phyloP scores from a whole-genome alignment of 2,797 vertebrate species.

The Chaenodraco wilsoni region DNA sequence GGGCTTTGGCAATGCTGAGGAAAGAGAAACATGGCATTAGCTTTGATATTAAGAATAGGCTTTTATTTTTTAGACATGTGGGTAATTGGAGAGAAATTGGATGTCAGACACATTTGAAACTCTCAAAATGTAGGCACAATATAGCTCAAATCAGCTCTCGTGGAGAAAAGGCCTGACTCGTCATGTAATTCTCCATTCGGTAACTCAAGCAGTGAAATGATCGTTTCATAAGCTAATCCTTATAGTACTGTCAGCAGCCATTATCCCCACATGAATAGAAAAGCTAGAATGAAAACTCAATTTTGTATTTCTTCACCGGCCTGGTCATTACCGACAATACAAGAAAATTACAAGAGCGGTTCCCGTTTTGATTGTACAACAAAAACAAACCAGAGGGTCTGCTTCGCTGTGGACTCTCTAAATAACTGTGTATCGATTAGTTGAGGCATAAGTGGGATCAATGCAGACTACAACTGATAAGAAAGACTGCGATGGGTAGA shows the following conservation, averaged over 20 bases:
- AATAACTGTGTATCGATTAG: conserved; percentile 76
- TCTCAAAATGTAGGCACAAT: conserved; percentile 21
- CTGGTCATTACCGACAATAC: conserved; percentile 49
- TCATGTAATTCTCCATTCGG: conserved; percentile 36
- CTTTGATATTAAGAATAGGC: conserved; percentile 18
- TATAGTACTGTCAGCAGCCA: conserved; percentile 37
- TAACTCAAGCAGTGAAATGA: conserved; percentile 34
- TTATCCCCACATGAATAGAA: conserved; percentile 51
- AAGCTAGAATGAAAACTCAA: conserved; percentile 44
- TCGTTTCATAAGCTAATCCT: conserved; percentile 51
- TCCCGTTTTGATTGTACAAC: conserved; percentile 44
- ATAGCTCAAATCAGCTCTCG: conserved; percentile 23
- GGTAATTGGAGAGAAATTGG: conserved; percentile 32
- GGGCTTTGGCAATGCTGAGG: conserved; percentile 92
- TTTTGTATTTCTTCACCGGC: conserved; percentile 45
- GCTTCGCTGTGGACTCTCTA: conserved; percentile 58
- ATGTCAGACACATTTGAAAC: conserved; percentile 23
- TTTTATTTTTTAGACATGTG: conserved; percentile 2
- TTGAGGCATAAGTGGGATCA: conserved; percentile 69
- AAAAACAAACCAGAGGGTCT: conserved; percentile 51
- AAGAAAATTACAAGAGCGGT: conserved; percentile 55
- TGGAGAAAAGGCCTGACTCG: conserved; percentile 20
- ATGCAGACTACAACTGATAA: conserved; percentile 71
- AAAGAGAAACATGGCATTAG: conserved; percentile 19
- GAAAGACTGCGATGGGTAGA: conserved; percentile 38